A percentile compares a stretch with the other conserved stretches of the same genome.
These are phyloP conservation scores for Aegithalos caudatus DNA, from an alignment of 2,113 vertebrate species.

Conservation along the genomic window DNA sequence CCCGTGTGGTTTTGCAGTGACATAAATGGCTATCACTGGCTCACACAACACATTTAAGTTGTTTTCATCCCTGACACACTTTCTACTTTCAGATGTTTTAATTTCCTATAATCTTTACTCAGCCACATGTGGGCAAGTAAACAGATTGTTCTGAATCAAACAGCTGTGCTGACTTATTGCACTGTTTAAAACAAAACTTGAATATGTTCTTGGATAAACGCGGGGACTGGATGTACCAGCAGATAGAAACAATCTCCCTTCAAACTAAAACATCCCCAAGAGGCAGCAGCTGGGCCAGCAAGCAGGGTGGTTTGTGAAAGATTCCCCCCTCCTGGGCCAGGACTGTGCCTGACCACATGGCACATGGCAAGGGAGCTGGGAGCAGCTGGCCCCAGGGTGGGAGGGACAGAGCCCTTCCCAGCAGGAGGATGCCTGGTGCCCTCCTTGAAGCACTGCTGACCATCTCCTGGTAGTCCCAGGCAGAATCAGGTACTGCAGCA, in stretches of 20 bases:
- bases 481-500: not conserved
- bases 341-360: not conserved
- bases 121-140: not conserved
- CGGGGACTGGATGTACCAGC: not conserved
- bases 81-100: not conserved
- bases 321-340: not conserved
- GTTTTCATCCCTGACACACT: not conserved
- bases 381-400: rapidly evolving
- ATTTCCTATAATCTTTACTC: not conserved
- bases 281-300: not conserved
- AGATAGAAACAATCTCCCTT: not conserved
- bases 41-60: not conserved
- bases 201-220: not conserved
- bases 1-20: not conserved
- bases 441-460: not conserved
- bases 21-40: not conserved
- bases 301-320: not conserved
- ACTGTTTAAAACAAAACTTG: not conserved
- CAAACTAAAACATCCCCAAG: not conserved
- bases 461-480: rapidly evolving
- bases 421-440: rapidly evolving
- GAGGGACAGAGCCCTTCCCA: not conserved
- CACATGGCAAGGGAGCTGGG: rapidly evolving
- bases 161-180: not conserved
- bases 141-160: conserved; percentile 6